A percentile compares a stretch with the other conserved stretches of the same genome.
phyloP scores from a whole-genome alignment of 1,140 invertebrate genomes.

The Polyergus mexicanus region DNA sequence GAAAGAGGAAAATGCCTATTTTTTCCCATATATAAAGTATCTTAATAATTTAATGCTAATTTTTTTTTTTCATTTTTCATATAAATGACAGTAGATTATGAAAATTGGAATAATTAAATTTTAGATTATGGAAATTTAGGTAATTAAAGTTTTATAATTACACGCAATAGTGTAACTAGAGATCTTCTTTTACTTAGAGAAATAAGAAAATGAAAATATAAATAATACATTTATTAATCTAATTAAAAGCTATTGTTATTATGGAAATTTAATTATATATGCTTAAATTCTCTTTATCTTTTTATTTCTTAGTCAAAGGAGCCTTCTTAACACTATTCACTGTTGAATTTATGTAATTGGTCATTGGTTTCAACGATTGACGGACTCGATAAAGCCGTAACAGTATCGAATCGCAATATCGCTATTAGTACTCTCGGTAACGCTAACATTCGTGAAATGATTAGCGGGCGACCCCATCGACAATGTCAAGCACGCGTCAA shows the following conservation, averaged over 20 bases:
- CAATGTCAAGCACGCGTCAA: conserved; percentile 36
- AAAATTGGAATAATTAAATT: conserved; percentile 1
- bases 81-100: not conserved
- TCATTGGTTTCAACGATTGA: conserved; percentile 10
- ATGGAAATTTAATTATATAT: not conserved
- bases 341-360: not conserved
- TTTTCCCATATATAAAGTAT: not conserved
- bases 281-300: not conserved
- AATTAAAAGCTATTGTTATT: not conserved
- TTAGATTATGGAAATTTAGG: not conserved
- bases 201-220: too few relatives aligned
- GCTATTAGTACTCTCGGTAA: not conserved
- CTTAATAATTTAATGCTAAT: not conserved
- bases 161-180: too few relatives aligned
- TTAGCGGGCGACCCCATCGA: conserved; percentile 31
- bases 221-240: too few relatives aligned
- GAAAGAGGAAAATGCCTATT: not conserved
- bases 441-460: conserved; percentile 35
- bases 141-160: too few relatives aligned
- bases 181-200: too few relatives aligned
- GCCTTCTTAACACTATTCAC: not conserved
- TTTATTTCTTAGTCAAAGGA: not conserved
- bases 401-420: conserved; percentile 4
- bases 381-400: not conserved
- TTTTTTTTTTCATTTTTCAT: not conserved